Conservation (phyloP, 1,140 invertebrate species). For the Trichonephila clavata region DNA sequence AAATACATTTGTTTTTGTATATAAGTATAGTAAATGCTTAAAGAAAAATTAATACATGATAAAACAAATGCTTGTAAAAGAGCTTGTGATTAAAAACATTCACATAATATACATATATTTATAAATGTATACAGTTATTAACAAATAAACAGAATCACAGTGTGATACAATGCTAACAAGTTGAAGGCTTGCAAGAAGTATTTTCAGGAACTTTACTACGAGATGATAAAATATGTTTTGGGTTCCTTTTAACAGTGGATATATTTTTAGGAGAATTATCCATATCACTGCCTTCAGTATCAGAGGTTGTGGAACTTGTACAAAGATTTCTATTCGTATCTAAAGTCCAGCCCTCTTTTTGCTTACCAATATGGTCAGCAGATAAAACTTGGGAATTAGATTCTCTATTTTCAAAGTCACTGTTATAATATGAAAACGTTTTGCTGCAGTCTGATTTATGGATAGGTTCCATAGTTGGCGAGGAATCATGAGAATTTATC, state of each 20-base stretch:
- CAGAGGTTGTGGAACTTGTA: conserved; percentile 60
- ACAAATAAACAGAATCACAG: conserved; percentile 46
- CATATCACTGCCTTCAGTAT: conserved; percentile 75
- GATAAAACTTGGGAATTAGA: not conserved
- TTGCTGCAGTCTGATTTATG: conserved; percentile 20
- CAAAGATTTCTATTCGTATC: conserved; percentile 68
- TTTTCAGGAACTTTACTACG: conserved; percentile 75
- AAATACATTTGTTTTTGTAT: not conserved
- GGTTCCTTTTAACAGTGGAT: conserved; percentile 77
- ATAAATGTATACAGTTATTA: conserved; percentile 32
- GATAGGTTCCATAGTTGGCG: not conserved
- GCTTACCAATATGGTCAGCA: not conserved
- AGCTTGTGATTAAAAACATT: conserved; percentile 55
- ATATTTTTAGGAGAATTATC: conserved; percentile 74
- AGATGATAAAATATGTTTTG: conserved; percentile 69
- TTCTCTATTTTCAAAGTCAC: conserved; percentile 37
- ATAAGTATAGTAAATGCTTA: conserved; percentile 30
- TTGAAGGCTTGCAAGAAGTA: conserved; percentile 40
- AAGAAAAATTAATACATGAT: conserved; percentile 21
- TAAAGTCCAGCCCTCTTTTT: conserved; percentile 61
- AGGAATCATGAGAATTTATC: conserved; percentile 61
- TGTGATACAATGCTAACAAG: conserved; percentile 63
- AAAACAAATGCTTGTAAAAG: conserved; percentile 43
- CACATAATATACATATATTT: conserved; percentile 61
- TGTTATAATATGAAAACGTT: conserved; percentile 43